phyloP scores from a whole-genome alignment of 2,113 vertebrate genomes.

The Neopipo cinnamomea region DNA sequence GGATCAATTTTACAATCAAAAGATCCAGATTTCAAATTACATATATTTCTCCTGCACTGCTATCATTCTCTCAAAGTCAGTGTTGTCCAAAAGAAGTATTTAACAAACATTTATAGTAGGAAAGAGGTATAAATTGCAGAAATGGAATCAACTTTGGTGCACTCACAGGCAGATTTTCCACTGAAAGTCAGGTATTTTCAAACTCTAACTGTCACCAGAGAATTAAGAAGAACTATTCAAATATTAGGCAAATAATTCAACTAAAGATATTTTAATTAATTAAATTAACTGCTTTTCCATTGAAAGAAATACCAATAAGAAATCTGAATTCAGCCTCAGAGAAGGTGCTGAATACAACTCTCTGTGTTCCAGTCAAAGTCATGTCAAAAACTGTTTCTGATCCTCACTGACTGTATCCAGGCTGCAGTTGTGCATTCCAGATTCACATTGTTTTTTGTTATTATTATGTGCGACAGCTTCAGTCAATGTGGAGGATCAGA shows the following conservation, averaged over 20 bases:
- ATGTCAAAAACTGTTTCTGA: not conserved
- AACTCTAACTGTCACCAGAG: not conserved
- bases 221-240: not conserved
- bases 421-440: not conserved
- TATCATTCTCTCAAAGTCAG: not conserved
- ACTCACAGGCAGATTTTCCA: not conserved
- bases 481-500: not conserved
- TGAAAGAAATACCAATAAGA: not conserved
- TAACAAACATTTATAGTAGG: not conserved
- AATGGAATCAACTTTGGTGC: not conserved
- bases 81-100: not conserved
- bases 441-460: not conserved
- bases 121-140: not conserved
- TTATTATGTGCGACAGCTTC: not conserved
- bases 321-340: not conserved
- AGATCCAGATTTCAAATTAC: not conserved
- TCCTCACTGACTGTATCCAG: not conserved
- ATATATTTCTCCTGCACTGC: not conserved
- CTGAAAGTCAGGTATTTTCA: not conserved
- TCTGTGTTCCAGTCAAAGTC: not conserved
- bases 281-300: not conserved
- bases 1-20: not conserved
- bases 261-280: not conserved
- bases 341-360: not conserved
- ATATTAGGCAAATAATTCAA: not conserved